phyloP scores from a whole-genome alignment of 2,113 vertebrate species.

The Tylochromis polylepis region DNA sequence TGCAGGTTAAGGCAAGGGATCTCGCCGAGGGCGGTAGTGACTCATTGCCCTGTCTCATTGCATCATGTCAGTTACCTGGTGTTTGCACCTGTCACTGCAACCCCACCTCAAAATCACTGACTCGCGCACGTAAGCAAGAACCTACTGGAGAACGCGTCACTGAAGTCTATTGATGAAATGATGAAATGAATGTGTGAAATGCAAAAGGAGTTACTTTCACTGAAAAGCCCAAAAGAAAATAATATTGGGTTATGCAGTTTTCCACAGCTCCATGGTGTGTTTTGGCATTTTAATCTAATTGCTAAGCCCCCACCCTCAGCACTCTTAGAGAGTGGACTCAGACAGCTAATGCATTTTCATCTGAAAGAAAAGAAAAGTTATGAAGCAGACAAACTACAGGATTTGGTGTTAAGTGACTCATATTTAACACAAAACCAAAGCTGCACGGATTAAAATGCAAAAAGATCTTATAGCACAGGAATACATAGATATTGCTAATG shows the following conservation, averaged over 20 bases:
- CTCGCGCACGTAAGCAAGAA: not conserved
- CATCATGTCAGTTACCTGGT: slow-evolving; percentile 63
- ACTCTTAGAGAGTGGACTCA: not conserved
- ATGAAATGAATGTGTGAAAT: not conserved
- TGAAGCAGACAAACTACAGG: not conserved
- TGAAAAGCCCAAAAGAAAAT: not conserved
- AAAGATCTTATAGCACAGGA: not conserved
- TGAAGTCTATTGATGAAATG: not conserved
- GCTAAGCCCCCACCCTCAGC: not conserved
- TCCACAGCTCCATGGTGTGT: not conserved
- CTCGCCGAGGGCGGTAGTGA: slow-evolving; percentile 30
- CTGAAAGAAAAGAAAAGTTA: not conserved
- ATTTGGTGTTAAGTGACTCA: not conserved
- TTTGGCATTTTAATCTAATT: not conserved
- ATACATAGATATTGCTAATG: not conserved
- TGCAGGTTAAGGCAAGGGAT: slow-evolving; percentile 54
- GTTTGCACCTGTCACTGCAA: slow-evolving; percentile 46
- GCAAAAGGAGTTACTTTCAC: not conserved
- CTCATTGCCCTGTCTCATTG: slow-evolving; percentile 55
- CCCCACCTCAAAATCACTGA: not conserved
- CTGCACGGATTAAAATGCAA: not conserved
- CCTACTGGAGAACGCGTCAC: not conserved
- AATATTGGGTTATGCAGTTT: not conserved
- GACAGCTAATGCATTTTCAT: not conserved
- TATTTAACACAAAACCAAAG: not conserved